phyloP scores from a whole-genome alignment of 2,797 vertebrate genomes.

The Odontamblyopus lacepedii region DNA sequence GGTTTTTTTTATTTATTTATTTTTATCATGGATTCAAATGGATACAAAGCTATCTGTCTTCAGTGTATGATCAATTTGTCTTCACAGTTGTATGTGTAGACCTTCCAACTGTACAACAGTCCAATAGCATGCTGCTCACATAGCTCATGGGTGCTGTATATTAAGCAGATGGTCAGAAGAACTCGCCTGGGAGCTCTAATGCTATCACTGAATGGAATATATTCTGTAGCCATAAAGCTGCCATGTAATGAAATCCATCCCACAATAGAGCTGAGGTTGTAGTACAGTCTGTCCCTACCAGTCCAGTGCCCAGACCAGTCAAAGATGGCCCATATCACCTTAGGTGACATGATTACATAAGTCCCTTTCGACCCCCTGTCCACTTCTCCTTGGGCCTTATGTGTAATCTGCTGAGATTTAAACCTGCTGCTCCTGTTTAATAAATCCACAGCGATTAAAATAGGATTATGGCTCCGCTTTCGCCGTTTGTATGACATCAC shows the following conservation, averaged over 20 bases:
- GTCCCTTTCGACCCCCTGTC: constrained; percentile 22
- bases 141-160: not conserved
- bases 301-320: constrained; percentile 19
- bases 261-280: not conserved
- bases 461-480: constrained; percentile 75
- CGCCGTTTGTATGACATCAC: constrained; percentile 64
- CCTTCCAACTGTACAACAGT: not conserved
- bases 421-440: constrained; percentile 82
- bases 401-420: constrained; percentile 80
- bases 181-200: not conserved
- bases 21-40: constrained; percentile 13
- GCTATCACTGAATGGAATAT: not conserved
- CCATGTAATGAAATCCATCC: not conserved
- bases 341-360: constrained; percentile 73
- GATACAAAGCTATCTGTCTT: no score
- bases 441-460: constrained; percentile 80
- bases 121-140: not conserved
- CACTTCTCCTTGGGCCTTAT: constrained; percentile 69
- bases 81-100: no score
- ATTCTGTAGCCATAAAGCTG: not conserved
- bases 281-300: not conserved
- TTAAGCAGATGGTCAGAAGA: not conserved
- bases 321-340: constrained; percentile 64
- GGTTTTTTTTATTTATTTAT: no score
- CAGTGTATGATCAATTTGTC: no score